A percentile compares a stretch with the other conserved stretches of the same genome.
phyloP scores from a whole-genome alignment of 2,113 vertebrate species.

The Rynchops niger region DNA sequence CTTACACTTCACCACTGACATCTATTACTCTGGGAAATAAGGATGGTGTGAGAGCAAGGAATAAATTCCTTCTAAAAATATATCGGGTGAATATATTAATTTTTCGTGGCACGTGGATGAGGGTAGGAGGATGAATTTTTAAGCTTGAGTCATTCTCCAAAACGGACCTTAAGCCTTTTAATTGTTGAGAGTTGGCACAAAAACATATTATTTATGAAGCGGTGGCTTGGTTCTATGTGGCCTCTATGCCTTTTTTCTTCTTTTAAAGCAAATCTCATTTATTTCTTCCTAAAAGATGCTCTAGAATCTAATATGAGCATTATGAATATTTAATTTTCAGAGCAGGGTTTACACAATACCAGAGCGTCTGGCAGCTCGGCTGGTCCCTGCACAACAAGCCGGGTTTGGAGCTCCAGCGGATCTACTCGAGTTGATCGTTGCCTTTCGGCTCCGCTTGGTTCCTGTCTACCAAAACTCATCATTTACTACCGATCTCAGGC shows the following conservation, averaged over 20 bases:
- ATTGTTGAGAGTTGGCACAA: constrained; percentile 43
- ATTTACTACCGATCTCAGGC: background rate
- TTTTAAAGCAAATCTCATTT: constrained; percentile 76
- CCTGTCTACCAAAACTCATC: background rate
- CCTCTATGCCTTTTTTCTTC: constrained; percentile 54
- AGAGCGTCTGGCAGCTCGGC: background rate
- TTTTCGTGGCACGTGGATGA: background rate
- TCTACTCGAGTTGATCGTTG: background rate
- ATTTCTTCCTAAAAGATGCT: constrained; percentile 75
- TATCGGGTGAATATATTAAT: background rate
- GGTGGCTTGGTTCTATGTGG: constrained; percentile 12
- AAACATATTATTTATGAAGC: constrained; percentile 69
- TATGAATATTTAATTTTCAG: constrained; percentile 81
- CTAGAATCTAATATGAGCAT: constrained; percentile 75
- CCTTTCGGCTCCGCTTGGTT: background rate
- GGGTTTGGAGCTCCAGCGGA: background rate
- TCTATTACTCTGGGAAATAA: constrained; percentile 26
- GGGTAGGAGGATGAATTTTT: constrained; percentile 5
- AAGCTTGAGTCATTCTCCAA: constrained; percentile 25
- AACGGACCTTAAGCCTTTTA: constrained; percentile 26
- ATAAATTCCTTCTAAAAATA: constrained; percentile 38
- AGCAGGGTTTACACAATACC: constrained; percentile 50
- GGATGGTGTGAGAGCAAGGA: background rate
- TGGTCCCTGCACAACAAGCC: background rate
- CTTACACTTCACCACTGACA: background rate